These are phyloP conservation scores for Microctonus hyperodae DNA, from an alignment of 2,888 invertebrate species.

Conservation along the genomic window DNA sequence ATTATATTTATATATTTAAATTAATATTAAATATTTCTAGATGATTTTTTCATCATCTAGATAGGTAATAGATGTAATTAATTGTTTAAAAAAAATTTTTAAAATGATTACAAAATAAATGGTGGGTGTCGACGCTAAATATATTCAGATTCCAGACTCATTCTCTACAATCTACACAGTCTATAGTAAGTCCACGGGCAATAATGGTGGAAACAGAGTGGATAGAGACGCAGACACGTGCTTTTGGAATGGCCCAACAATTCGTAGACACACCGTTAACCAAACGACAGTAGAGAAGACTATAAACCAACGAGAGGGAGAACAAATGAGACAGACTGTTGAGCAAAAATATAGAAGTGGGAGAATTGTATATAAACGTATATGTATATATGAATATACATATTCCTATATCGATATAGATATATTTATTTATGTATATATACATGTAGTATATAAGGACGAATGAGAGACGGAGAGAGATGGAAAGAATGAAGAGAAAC, in stretches of 20 bases:
- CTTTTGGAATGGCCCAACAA: constrained; percentile 39
- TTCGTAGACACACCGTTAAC: constrained; percentile 49
- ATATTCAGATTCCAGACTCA: no score
- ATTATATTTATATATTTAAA: no score
- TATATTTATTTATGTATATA: not conserved
- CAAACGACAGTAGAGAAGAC: constrained; percentile 27
- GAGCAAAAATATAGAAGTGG: constrained; percentile 16
- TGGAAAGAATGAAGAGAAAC: constrained; percentile 31
- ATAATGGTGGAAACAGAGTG: constrained; percentile 17
- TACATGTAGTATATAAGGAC: constrained; percentile 8
- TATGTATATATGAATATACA: not conserved
- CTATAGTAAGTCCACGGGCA: constrained; percentile 8
- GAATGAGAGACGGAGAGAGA: constrained; percentile 1
- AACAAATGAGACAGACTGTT: constrained; percentile 15
- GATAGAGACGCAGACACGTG: constrained; percentile 34
- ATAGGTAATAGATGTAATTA: no score
- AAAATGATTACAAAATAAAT: no score
- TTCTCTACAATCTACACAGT: constrained; percentile 9
- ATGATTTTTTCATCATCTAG: no score
- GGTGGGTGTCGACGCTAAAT: no score
- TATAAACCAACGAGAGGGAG: constrained; percentile 1
- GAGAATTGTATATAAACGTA: constrained; percentile 12
- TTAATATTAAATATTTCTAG: no score
- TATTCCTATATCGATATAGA: no score
- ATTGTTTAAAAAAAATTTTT: no score